These are phyloP conservation scores for Melipona beecheii DNA, from an alignment of 2,888 invertebrate species.

Conservation along the genomic window DNA sequence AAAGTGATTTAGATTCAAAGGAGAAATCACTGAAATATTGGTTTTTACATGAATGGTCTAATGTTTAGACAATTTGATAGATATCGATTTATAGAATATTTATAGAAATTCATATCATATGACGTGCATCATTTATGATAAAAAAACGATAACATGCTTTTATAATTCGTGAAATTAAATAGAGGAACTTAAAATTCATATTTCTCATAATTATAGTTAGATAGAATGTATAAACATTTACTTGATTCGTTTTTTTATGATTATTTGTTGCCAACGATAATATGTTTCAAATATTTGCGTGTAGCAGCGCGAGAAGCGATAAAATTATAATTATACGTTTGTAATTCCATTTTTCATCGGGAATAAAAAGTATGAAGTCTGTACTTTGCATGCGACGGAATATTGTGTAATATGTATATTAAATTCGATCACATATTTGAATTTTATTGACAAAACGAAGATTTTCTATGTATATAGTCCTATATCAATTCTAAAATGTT, in stretches of 20 bases:
- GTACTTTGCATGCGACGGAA: background rate
- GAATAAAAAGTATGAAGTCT: background rate
- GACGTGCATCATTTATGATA: too few species aligned
- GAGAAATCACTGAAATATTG: background rate
- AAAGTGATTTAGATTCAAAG: constrained; percentile 10
- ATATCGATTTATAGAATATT: background rate
- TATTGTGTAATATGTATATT: background rate
- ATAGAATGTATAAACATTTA: background rate
- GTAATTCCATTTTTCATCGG: background rate
- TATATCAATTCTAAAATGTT: background rate
- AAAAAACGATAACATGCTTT: background rate
- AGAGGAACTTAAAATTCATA: background rate
- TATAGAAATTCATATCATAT: background rate
- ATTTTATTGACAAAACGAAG: background rate
- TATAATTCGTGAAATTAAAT: background rate
- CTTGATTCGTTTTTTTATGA: background rate
- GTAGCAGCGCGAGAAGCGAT: background rate
- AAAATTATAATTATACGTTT: background rate
- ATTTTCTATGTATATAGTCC: background rate
- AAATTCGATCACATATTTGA: background rate
- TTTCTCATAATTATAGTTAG: background rate
- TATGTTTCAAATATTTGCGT: background rate
- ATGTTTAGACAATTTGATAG: background rate
- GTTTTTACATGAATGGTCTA: background rate
- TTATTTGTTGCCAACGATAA: background rate